A percentile compares a stretch with the other conserved stretches of the same genome.
phyloP scores from a whole-genome alignment of 2,797 vertebrate species.

The Cossypha heuglini region DNA sequence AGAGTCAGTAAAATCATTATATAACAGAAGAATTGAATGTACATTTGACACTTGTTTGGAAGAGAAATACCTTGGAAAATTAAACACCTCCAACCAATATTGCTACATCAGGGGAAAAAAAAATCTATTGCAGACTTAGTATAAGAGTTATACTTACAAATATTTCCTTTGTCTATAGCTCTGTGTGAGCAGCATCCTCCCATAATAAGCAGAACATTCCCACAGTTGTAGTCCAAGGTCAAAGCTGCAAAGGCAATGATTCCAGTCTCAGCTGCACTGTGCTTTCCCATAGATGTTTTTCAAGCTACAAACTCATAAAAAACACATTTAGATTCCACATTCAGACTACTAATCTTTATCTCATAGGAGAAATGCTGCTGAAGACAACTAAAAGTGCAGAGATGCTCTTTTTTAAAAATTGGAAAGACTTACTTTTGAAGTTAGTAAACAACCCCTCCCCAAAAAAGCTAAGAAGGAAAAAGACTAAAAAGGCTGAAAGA shows the following conservation, averaged over 20 bases:
- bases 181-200: neutral
- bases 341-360: neutral
- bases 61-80: neutral
- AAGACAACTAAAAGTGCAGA: neutral
- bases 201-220: neutral
- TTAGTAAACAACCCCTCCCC: fast-evolving
- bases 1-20: neutral
- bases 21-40: neutral
- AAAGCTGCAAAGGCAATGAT: neutral
- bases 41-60: neutral
- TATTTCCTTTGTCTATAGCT: neutral
- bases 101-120: neutral
- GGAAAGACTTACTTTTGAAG: neutral
- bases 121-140: neutral
- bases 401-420: neutral
- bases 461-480: neutral
- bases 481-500: neutral
- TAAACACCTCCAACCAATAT: neutral
- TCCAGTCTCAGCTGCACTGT: fast-evolving
- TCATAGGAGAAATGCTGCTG: neutral
- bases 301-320: neutral
- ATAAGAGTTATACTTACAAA: neutral
- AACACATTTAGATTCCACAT: neutral
- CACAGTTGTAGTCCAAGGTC: neutral
- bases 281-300: neutral